These are phyloP conservation scores for Acleris holmiana DNA, from an alignment of 2,888 invertebrate species.

Conservation along the genomic window DNA sequence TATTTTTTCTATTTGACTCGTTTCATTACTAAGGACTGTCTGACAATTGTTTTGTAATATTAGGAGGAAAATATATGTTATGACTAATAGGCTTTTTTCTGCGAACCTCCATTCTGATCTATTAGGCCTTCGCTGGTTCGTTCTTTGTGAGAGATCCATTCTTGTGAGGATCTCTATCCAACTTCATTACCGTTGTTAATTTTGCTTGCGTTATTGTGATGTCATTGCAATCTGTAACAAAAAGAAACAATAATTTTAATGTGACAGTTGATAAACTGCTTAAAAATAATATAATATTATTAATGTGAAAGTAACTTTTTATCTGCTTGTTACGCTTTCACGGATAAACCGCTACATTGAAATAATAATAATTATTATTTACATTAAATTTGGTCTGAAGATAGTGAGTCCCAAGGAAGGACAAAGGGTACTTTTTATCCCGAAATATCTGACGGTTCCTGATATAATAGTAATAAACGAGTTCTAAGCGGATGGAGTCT, in stretches of 20 bases:
- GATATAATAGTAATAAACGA: too few relatives aligned
- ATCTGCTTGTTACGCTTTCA: too few relatives aligned
- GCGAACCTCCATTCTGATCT: slow-evolving; percentile 63
- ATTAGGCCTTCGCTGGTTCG: slow-evolving; percentile 53
- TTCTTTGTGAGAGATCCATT: slow-evolving; percentile 62
- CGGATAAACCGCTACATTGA: too few relatives aligned
- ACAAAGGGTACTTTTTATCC: too few relatives aligned
- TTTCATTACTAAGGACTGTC: slow-evolving; percentile 51
- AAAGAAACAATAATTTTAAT: slow-evolving; percentile 38
- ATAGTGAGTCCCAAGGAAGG: too few relatives aligned
- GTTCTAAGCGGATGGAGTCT: too few relatives aligned
- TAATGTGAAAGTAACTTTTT: too few relatives aligned
- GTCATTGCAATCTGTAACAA: slow-evolving; percentile 70
- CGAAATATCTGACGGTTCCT: too few relatives aligned
- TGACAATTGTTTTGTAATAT: slow-evolving; percentile 61
- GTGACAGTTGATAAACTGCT: background rate
- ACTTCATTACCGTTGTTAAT: slow-evolving; percentile 68
- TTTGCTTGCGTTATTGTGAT: slow-evolving; percentile 37
- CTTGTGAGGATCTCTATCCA: slow-evolving; percentile 54
- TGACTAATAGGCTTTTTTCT: slow-evolving; percentile 54
- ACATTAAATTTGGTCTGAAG: too few relatives aligned
- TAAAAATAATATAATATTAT: too few relatives aligned
- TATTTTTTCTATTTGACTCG: slow-evolving; percentile 60
- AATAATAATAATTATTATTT: too few relatives aligned
- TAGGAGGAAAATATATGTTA: slow-evolving; percentile 62